A percentile compares a stretch with the other conserved stretches of the same genome.
phyloP scores from a whole-genome alignment of 2,797 vertebrate species.

The Enteromius trimaculatus region DNA sequence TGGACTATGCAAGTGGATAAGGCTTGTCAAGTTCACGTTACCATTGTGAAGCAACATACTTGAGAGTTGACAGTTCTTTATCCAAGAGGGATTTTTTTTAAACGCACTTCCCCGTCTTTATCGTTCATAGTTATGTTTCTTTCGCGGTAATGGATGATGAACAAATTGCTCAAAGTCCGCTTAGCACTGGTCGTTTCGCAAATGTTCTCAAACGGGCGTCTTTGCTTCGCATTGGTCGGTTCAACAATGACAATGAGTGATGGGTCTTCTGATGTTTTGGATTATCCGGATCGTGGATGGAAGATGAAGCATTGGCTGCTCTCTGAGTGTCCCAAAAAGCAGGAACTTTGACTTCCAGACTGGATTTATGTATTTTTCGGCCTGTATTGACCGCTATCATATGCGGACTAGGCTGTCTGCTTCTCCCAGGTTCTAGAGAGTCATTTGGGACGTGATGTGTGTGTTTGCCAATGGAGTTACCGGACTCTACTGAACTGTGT shows the following conservation, averaged over 20 bases:
- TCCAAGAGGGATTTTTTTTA: constrained; percentile 41
- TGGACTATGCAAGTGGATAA: constrained; percentile 66
- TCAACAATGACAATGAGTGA: background rate
- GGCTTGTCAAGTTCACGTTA: constrained; percentile 42
- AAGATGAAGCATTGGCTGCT: background rate
- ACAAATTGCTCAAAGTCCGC: constrained; percentile 9
- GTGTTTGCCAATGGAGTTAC: constrained; percentile 37
- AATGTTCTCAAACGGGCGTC: constrained; percentile 27
- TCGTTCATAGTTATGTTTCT: constrained; percentile 7
- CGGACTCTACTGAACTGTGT: constrained; percentile 33
- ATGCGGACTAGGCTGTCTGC: background rate
- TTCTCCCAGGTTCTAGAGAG: constrained; percentile 14
- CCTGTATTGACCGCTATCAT: background rate
- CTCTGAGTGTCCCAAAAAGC: background rate
- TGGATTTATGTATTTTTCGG: background rate
- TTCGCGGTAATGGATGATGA: constrained; percentile 26
- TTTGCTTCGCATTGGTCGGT: background rate
- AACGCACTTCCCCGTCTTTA: constrained; percentile 40
- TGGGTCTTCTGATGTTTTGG: background rate
- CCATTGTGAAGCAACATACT: constrained; percentile 45
- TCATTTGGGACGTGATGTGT: background rate
- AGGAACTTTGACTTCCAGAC: constrained; percentile 2
- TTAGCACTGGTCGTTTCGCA: constrained; percentile 35
- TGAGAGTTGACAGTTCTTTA: constrained; percentile 49
- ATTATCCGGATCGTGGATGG: constrained; percentile 1